Conservation (phyloP, 2,797 vertebrate species). For the Micromesistius poutassou region DNA sequence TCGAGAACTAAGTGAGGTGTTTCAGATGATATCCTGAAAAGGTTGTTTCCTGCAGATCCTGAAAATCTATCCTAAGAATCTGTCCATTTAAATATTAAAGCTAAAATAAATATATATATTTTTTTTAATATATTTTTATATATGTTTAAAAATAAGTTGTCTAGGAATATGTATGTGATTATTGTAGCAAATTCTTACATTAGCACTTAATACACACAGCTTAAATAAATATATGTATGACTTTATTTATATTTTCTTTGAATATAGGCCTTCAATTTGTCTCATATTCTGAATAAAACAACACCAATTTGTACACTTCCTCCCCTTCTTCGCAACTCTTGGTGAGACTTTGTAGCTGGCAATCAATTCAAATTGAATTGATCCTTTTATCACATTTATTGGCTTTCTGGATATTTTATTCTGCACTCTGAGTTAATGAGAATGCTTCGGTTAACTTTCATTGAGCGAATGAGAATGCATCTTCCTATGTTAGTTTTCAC, state of each 20-base stretch:
- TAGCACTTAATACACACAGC: neutral
- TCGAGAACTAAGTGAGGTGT: conserved; percentile 43
- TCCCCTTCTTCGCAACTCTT: neutral
- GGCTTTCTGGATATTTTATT: neutral
- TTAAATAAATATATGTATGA: neutral
- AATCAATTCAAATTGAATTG: neutral
- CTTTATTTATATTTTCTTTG: neutral
- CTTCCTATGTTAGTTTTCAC: too few relatives aligned
- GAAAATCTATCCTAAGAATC: neutral
- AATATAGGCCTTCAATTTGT: too few relatives aligned
- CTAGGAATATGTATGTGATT: neutral
- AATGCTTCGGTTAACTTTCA: too few relatives aligned
- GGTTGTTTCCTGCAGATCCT: neutral
- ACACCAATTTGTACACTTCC: neutral
- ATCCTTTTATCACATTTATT: neutral
- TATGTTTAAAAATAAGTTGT: neutral
- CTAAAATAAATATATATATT: too few relatives aligned
- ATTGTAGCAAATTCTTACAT: neutral
- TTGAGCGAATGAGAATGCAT: too few relatives aligned
- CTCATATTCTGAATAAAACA: neutral
- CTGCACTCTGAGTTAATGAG: neutral
- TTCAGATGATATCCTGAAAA: neutral
- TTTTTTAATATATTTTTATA: too few relatives aligned
- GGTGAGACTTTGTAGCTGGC: neutral
- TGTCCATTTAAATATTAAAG: too few relatives aligned